Conservation (phyloP, 2,113 vertebrate species). For the Limnothrissa miodon region DNA sequence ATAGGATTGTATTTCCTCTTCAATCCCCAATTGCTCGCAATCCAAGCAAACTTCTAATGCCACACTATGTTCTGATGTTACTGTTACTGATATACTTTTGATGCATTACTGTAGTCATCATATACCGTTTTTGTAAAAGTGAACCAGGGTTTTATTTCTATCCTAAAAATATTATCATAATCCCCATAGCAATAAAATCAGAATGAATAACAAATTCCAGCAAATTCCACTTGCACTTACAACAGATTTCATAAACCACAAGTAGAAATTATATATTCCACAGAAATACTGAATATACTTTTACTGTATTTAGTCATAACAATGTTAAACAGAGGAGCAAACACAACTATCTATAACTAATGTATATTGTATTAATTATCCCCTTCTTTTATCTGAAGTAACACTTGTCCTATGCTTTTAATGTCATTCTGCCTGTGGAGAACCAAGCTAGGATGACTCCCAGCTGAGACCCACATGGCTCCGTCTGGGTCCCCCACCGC, state of each 20-base stretch:
- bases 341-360: not conserved
- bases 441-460: not conserved
- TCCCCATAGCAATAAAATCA: not conserved
- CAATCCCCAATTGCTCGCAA: not conserved
- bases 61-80: too few species aligned
- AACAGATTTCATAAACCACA: not conserved
- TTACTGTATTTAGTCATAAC: too few species aligned
- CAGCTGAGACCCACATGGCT: not conserved
- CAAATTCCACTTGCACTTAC: not conserved
- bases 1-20: not conserved
- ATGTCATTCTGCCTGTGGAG: not conserved
- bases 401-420: not conserved
- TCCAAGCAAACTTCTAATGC: too few species aligned
- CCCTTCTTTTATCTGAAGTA: too few species aligned
- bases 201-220: not conserved
- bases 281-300: not conserved
- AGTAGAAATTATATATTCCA: not conserved
- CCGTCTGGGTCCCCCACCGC: not conserved
- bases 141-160: not conserved
- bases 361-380: not conserved
- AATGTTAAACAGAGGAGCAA: not conserved
- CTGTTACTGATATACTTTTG: not conserved
- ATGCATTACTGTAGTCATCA: not conserved
- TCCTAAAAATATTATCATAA: not conserved
- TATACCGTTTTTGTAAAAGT: not conserved